Base-by-base conservation (phyloP, 1,140 invertebrate species). In the Aphelinus atriplicis region DNA sequence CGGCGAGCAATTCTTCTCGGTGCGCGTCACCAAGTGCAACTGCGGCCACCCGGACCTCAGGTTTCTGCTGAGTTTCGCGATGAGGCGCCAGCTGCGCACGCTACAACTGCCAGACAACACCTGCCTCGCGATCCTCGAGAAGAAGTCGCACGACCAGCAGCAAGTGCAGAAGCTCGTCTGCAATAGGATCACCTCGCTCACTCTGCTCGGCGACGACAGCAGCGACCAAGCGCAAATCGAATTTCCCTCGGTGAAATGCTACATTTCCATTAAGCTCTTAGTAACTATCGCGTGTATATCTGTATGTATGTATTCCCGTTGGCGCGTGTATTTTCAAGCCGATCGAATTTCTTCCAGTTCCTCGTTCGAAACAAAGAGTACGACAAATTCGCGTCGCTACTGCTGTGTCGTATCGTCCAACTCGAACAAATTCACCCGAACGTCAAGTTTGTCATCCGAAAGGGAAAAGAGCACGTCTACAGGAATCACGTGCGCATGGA, bases 361-460 rank as follows among this genome's bases (percentile, higher is more conserved):
- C 81, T 78, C 76, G 46, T 81, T 1, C n/a, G 9, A 7, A 53
- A 45, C 1, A 10, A 10, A 2, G 51, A 82, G 45, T 6, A 78
- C 3, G 9, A 77, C n/a, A 46, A 76, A 69, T 83, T 85, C 45
- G 74, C 73, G 26, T 58, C 70, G 0, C 42, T 26, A 2, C n/a
- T 84, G 2, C 46, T 81, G 6, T 51, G 72, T 26, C 75, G 78
- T 58, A 79, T 86, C 43, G 69, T 64, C 4, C 2, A n/a, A 65
- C 10, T 82, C 0, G 75, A 80, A 66, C 42, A 60, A 6, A 4
- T 50, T n/a, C 66, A 81, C 78, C 7, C 77, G 0, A 74, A 78
- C 6, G 78, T 81, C 26, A 84, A 84, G 51, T 82, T 84, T 50
- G 69, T 79, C 1, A 78, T 80, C 7, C 71, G 78, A 42, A 76